phyloP scores from a whole-genome alignment of 2,113 vertebrate species.

The Cyprinodon variegatus region DNA sequence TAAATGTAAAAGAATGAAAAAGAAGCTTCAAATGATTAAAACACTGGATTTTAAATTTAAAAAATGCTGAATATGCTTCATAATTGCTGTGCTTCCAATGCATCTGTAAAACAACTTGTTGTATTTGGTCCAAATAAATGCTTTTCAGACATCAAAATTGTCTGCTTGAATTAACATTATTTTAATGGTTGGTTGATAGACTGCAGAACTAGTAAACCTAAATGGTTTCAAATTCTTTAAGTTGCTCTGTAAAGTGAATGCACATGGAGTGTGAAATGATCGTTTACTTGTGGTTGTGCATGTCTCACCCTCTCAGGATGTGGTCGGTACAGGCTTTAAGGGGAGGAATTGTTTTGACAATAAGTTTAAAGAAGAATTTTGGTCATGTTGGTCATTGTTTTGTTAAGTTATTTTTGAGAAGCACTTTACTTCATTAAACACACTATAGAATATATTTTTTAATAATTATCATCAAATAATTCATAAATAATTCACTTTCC shows the following conservation, averaged over 20 bases:
- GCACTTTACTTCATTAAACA: no score
- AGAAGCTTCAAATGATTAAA: background rate
- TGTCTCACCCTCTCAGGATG: background rate
- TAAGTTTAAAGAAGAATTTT: no score
- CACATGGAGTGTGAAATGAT: background rate
- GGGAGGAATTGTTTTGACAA: background rate
- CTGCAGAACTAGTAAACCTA: background rate
- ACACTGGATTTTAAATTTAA: background rate
- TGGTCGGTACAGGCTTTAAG: background rate
- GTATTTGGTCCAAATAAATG: background rate
- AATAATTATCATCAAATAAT: no score
- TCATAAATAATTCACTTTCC: no score
- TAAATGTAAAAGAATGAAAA: background rate
- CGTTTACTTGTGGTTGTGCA: background rate
- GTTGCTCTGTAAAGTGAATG: no score
- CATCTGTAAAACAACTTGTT: background rate
- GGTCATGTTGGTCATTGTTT: no score
- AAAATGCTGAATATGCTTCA: background rate
- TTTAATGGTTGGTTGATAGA: background rate
- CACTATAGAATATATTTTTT: no score
- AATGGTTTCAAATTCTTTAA: background rate
- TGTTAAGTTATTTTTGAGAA: no score
- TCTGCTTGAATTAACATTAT: background rate
- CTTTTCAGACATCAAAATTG: background rate
- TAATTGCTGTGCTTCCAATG: background rate